Evolutionary conservation across 2,888 invertebrate genomes (phyloP).

Genomic region (Tortricodes alternella): DNA sequence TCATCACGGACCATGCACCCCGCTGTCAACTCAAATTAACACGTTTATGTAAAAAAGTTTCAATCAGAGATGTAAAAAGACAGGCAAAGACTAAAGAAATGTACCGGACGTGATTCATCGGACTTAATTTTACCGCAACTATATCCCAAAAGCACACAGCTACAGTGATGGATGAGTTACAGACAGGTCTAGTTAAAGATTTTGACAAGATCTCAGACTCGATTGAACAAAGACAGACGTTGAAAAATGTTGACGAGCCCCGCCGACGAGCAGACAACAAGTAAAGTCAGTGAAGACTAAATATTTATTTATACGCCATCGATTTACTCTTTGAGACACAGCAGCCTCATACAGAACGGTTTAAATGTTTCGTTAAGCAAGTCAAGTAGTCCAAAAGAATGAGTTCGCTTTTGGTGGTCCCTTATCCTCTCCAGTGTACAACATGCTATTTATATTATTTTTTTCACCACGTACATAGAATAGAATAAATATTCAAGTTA

Average conservation of each 20-base stretch:
- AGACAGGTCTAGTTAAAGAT: constrained; percentile 2
- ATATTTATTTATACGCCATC: constrained; percentile 63
- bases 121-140: background rate
- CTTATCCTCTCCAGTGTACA: background rate
- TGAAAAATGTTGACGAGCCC: constrained; percentile 63
- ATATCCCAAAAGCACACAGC: background rate
- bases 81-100: background rate
- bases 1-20: constrained; percentile 34
- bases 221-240: constrained; percentile 49
- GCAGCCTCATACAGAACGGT: constrained; percentile 41
- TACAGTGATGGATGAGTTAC: background rate
- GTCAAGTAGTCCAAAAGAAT: background rate
- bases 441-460: too few species aligned
- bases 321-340: constrained; percentile 50
- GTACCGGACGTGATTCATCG: background rate
- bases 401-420: constrained; percentile 12
- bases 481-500: background rate
- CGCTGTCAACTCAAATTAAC: constrained; percentile 37
- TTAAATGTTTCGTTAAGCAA: constrained; percentile 6
- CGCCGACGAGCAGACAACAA: constrained; percentile 54
- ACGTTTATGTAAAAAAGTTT: background rate
- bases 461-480: background rate
- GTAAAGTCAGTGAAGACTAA: constrained; percentile 51
- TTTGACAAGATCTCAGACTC: constrained; percentile 9
- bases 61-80: background rate